phyloP scores from a whole-genome alignment of 2,113 vertebrate species.

The Parus major region DNA sequence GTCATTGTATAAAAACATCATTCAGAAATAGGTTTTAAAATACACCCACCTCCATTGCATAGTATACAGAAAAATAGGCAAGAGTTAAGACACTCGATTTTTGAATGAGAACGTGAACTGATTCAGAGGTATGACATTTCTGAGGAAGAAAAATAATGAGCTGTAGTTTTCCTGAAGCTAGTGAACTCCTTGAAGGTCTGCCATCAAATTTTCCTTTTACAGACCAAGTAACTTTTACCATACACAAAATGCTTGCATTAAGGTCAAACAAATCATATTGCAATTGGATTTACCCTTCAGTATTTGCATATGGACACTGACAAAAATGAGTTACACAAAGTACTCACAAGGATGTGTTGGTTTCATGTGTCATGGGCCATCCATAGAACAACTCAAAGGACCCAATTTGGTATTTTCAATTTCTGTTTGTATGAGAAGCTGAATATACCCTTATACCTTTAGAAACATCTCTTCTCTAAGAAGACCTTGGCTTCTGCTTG shows the following conservation, averaged over 20 bases:
- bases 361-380: neutral
- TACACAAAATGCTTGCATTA: neutral
- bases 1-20: slow-evolving; percentile 14
- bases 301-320: neutral
- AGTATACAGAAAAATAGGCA: neutral
- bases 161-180: neutral
- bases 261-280: neutral
- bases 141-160: neutral
- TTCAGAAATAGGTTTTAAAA: slow-evolving; percentile 28
- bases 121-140: neutral
- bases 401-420: neutral
- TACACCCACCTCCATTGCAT: slow-evolving; percentile 4
- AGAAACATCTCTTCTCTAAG: neutral
- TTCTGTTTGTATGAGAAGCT: neutral
- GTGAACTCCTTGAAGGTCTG: neutral
- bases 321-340: neutral
- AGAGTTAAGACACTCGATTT: slow-evolving; percentile 14
- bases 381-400: neutral
- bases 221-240: neutral
- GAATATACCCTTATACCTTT: neutral
- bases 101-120: neutral
- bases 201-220: neutral
- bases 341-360: neutral
- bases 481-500: neutral
- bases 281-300: neutral